Evolutionary conservation across 2,797 vertebrate species (phyloP).

Genomic region (Heliangelus exortis): DNA sequence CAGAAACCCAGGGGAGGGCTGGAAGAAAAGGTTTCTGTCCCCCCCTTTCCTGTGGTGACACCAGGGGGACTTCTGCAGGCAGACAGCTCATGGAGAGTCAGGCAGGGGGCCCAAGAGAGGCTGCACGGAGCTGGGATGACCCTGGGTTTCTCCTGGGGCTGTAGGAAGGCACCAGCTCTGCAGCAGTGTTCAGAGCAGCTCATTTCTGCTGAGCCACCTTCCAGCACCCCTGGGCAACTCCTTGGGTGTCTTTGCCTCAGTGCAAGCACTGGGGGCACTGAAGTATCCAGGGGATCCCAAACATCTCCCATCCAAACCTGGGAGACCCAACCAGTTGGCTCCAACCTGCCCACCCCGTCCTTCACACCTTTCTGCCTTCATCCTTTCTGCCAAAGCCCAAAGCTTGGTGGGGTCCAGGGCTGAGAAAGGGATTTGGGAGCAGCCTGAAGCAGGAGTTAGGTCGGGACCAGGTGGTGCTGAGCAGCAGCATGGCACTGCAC

Average conservation of each 20-base stretch:
- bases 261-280: neutral
- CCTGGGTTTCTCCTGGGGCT: neutral
- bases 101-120: neutral
- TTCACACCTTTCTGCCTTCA: neutral
- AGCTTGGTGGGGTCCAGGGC: neutral
- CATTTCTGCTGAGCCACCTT: neutral
- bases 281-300: neutral
- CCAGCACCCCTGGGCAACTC: neutral
- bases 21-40: neutral
- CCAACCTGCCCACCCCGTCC: neutral
- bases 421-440: neutral
- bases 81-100: neutral
- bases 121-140: too few species aligned
- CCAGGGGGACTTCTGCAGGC: neutral
- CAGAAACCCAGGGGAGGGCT: neutral
- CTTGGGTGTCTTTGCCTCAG: neutral
- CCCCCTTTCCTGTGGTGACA: neutral
- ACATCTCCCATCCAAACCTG: neutral
- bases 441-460: neutral
- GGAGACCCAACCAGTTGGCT: neutral
- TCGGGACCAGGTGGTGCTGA: accelerated
- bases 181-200: neutral
- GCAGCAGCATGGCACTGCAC: conserved; percentile 2
- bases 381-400: neutral
- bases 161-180: neutral